Percentiles rank a stretch among this genome's conserved stretches.
Evolutionary conservation across 2,888 invertebrate species (phyloP).

Genomic region (Athalia circularis): DNA sequence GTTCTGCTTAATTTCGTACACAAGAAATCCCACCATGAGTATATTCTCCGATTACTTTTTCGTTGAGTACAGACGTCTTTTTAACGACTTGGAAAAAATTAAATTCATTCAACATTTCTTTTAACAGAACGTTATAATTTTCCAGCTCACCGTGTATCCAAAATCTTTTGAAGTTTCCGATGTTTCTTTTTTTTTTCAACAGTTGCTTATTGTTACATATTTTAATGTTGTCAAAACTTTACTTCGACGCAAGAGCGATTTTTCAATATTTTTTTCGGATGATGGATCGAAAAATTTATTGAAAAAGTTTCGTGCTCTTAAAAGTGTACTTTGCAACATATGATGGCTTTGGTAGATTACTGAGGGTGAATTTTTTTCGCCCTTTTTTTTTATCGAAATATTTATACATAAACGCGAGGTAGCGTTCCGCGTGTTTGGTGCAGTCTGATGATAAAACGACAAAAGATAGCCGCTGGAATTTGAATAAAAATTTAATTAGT

Average conservation of each 20-base stretch:
- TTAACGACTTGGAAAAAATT: no score
- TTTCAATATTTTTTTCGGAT: background rate
- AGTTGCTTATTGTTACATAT: background rate
- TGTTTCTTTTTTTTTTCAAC: no score
- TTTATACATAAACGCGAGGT: no score
- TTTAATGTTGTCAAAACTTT: constrained; percentile 1
- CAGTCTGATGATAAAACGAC: no score
- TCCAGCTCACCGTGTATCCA: no score
- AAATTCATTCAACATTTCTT: no score
- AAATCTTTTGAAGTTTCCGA: no score
- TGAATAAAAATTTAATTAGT: background rate
- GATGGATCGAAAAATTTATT: constrained; percentile 30
- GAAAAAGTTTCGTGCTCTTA: constrained; percentile 30
- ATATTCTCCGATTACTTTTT: constrained; percentile 8
- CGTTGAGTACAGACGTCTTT: no score
- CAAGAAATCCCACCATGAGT: background rate
- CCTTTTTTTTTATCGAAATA: background rate
- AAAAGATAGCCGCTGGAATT: background rate
- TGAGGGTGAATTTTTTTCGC: background rate
- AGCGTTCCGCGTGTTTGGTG: no score
- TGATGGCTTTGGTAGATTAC: constrained; percentile 6
- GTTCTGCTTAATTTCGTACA: constrained; percentile 10
- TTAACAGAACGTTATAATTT: no score
- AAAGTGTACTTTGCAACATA: constrained; percentile 15
- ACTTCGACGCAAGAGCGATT: background rate